Evolutionary conservation across 1,140 invertebrate genomes (phyloP).

Genomic region (Globodera rostochiensis): DNA sequence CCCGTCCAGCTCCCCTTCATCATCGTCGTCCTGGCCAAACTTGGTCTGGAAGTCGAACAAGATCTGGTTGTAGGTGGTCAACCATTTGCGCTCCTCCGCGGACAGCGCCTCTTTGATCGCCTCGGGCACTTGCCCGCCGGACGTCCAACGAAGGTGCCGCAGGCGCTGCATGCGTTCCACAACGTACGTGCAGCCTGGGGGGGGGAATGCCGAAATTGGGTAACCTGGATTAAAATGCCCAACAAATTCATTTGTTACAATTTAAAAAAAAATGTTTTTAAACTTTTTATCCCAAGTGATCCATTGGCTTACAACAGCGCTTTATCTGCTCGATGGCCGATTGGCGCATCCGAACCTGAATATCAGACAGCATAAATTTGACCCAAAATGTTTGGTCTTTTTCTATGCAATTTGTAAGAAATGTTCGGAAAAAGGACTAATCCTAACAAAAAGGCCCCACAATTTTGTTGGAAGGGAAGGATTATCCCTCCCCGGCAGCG

Average conservation of each 20-base stretch:
- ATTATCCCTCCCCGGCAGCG: too few species aligned
- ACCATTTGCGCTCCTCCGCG: slow-evolving; percentile 40
- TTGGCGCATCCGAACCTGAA: slow-evolving; percentile 35
- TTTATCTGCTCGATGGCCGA: slow-evolving; percentile 40
- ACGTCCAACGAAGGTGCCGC: slow-evolving; percentile 41
- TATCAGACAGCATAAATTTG: slow-evolving; percentile 1
- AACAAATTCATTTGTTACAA: background rate
- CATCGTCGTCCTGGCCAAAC: slow-evolving; percentile 42
- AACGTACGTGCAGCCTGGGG: slow-evolving; percentile 36
- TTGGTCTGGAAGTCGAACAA: slow-evolving; percentile 40
- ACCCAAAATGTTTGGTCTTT: background rate
- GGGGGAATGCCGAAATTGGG: background rate
- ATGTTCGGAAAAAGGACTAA: too few species aligned
- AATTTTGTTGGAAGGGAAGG: too few species aligned
- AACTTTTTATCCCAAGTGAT: background rate
- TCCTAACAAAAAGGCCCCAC: too few species aligned
- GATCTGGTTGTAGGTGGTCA: slow-evolving; percentile 40
- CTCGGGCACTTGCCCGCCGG: slow-evolving; percentile 32
- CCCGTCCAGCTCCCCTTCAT: background rate
- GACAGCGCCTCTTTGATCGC: slow-evolving; percentile 42
- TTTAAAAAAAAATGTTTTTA: background rate
- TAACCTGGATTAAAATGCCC: background rate
- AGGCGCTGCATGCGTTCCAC: slow-evolving; percentile 44
- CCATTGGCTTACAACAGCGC: slow-evolving; percentile 30
- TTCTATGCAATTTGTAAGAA: too few species aligned